Percentiles rank a stretch among this genome's conserved stretches.
These are phyloP conservation scores for Sorex fumeus DNA, from an alignment of 2,113 vertebrate genomes.

Conservation along the genomic window DNA sequence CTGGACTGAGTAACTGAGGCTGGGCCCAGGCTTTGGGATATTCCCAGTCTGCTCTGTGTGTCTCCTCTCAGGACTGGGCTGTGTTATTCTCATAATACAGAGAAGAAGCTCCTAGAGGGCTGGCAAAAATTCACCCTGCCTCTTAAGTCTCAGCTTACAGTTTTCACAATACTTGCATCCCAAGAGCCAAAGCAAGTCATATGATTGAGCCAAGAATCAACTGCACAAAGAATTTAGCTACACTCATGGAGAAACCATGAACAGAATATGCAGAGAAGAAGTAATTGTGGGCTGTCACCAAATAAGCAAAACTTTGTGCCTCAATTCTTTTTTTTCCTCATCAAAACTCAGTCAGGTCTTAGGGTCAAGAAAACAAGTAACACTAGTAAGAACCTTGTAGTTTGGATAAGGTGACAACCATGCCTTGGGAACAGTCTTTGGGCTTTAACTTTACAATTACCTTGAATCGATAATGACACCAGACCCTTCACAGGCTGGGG, in stretches of 20 bases:
- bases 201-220: background rate
- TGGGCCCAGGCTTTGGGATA: background rate
- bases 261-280: background rate
- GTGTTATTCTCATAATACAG: background rate
- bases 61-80: background rate
- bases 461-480: too few relatives aligned
- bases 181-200: background rate
- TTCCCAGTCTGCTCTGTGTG: background rate
- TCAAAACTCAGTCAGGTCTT: too few relatives aligned
- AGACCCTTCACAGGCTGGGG: too few relatives aligned
- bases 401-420: too few relatives aligned
- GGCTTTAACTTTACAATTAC: too few relatives aligned
- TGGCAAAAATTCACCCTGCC: background rate
- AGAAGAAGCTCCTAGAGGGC: conserved; percentile 10
- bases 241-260: background rate
- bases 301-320: too few relatives aligned
- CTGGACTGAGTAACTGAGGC: background rate
- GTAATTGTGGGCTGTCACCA: background rate
- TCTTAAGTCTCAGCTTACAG: conserved; percentile 30
- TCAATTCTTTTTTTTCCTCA: too few relatives aligned
- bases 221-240: background rate
- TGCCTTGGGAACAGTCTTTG: too few relatives aligned
- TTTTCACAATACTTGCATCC: background rate
- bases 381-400: too few relatives aligned
- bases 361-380: too few relatives aligned